Conservation (phyloP, 2,113 vertebrate species). For the Syrmaticus mikado region DNA sequence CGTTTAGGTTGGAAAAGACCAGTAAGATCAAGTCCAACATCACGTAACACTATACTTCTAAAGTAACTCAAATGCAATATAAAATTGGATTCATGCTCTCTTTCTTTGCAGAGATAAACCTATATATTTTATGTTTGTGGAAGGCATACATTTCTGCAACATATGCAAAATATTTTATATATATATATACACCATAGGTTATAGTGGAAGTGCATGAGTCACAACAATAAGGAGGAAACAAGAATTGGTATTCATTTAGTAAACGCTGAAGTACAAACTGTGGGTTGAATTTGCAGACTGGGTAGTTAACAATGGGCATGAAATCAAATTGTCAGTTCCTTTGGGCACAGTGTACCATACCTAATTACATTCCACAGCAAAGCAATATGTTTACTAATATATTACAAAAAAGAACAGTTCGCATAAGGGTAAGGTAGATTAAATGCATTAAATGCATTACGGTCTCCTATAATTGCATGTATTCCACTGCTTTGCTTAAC, state of each 20-base stretch:
- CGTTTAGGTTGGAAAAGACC: not conserved
- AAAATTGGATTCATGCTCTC: not conserved
- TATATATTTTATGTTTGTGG: not conserved
- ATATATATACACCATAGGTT: not conserved
- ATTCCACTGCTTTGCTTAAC: slow-evolving; percentile 13
- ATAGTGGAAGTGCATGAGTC: slow-evolving; percentile 4
- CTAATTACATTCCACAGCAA: slow-evolving; percentile 21
- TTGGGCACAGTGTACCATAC: not conserved
- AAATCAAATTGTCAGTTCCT: slow-evolving; percentile 23
- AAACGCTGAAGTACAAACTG: not conserved
- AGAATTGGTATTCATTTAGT: slow-evolving; percentile 39
- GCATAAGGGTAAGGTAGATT: not conserved
- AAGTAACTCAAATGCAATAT: not conserved
- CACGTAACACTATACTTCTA: not conserved
- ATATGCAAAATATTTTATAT: not conserved
- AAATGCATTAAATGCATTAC: not conserved
- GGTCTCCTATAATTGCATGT: not conserved
- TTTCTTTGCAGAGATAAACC: not conserved
- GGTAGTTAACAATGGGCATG: not conserved
- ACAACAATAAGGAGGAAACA: not conserved
- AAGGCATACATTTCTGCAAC: not conserved
- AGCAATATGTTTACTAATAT: not conserved
- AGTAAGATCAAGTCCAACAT: not conserved
- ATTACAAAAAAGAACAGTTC: not conserved
- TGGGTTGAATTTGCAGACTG: slow-evolving; percentile 21